Percentiles rank a stretch among this genome's conserved stretches.
These are phyloP conservation scores for Nyctalus aviator DNA, from an alignment of 2,797 vertebrate species.

Conservation along the genomic window DNA sequence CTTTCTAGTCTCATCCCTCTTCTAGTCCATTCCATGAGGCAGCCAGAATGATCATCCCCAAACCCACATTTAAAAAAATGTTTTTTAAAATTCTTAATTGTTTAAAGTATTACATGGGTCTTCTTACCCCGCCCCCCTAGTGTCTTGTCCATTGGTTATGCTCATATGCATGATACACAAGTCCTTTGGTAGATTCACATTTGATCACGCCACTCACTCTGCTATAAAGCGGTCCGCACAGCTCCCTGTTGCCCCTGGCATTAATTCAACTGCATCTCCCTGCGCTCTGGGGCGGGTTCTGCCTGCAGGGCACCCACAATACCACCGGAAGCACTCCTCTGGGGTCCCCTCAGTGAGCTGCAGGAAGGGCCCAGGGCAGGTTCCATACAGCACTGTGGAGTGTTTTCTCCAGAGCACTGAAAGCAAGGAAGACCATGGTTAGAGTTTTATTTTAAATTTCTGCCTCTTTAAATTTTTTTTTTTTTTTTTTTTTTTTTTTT, in stretches of 20 bases:
- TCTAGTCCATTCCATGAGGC: neutral
- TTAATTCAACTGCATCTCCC: neutral
- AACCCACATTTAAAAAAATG: neutral
- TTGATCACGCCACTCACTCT: neutral
- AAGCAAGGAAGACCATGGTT: neutral
- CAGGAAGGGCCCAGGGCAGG: neutral
- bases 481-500: too few relatives aligned
- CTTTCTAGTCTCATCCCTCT: neutral
- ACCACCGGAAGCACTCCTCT: neutral
- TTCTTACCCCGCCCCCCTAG: too few relatives aligned
- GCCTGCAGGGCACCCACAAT: neutral
- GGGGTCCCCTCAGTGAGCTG: neutral
- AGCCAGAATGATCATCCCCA: neutral
- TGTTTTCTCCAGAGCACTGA: neutral
- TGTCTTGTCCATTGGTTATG: too few relatives aligned
- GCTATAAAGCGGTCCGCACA: neutral
- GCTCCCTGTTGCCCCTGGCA: neutral
- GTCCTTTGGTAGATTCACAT: neutral
- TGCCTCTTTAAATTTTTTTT: neutral
- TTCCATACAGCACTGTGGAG: too few relatives aligned
- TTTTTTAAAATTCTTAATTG: too few relatives aligned
- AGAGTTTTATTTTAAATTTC: slow-evolving; percentile 31
- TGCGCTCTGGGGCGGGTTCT: neutral
- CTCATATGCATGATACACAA: too few relatives aligned
- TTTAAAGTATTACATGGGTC: too few relatives aligned